These are phyloP conservation scores for Struthidea cinerea DNA, from an alignment of 2,113 vertebrate genomes.

Conservation along the genomic window DNA sequence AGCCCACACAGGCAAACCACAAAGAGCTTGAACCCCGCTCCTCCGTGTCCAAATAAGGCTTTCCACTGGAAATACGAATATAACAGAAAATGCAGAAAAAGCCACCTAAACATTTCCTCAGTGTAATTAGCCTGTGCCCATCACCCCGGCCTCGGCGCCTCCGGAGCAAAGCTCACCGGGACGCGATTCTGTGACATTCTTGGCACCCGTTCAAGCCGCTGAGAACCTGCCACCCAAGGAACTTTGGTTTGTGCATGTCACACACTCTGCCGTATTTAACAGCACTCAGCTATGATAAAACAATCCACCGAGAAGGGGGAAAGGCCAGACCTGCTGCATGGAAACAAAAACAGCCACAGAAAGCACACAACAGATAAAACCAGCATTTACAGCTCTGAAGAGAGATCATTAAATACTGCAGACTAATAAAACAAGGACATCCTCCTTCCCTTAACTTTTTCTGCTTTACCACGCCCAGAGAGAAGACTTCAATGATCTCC, in stretches of 20 bases:
- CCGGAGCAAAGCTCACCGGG: neutral
- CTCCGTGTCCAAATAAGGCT: neutral
- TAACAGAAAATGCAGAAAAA: neutral
- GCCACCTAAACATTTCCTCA: neutral
- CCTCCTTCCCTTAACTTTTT: neutral
- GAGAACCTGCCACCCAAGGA: slow-evolving; percentile 32
- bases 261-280: neutral
- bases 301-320: rapidly evolving
- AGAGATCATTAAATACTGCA: neutral
- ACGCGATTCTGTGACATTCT: neutral
- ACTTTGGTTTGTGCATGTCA: slow-evolving; percentile 14
- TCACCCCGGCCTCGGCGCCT: neutral
- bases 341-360: neutral
- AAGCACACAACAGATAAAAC: neutral
- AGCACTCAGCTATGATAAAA: neutral
- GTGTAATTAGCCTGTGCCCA: neutral
- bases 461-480: neutral
- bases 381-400: neutral
- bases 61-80: neutral
- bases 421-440: neutral
- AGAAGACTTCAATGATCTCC: neutral
- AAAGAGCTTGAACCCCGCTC: neutral
- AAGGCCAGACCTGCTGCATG: neutral
- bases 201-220: neutral
- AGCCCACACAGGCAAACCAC: neutral